phyloP scores from a whole-genome alignment of 2,113 vertebrate genomes.

The Notechis scutatus region DNA sequence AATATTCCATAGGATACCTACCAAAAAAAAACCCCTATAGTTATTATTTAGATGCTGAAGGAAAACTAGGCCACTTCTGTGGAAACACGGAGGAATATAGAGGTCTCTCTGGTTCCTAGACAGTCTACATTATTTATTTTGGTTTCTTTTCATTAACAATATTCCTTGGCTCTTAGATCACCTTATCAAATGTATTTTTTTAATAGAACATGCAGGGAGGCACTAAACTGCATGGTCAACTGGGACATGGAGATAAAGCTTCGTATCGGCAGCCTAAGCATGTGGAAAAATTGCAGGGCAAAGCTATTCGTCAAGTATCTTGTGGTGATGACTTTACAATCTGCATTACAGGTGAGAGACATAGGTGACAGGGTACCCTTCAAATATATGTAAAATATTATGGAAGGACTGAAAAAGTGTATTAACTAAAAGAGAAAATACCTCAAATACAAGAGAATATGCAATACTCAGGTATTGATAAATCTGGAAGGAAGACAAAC shows the following conservation, averaged over 20 bases:
- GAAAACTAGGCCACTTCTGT: not conserved
- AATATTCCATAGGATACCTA: not conserved
- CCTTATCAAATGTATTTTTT: constrained; percentile 44
- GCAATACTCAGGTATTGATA: constrained; percentile 20
- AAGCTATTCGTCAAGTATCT: constrained; percentile 89
- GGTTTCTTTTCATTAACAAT: constrained; percentile 1
- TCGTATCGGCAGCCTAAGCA: constrained; percentile 93
- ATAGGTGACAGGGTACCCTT: not conserved
- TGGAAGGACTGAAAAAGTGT: fast-evolving
- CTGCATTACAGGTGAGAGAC: constrained; percentile 85
- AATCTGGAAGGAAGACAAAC: not conserved
- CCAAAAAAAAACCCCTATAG: not conserved
- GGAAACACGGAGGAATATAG: not conserved
- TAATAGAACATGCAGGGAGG: constrained; percentile 93
- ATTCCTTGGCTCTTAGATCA: not conserved
- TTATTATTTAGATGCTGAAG: not conserved
- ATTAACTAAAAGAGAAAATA: constrained; percentile 9
- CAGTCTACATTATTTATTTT: constrained; percentile 5
- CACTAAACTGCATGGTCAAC: constrained; percentile 92
- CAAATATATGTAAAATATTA: not conserved
- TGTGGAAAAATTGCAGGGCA: constrained; percentile 92
- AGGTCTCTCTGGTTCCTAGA: not conserved
- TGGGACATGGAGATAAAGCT: constrained; percentile 94
- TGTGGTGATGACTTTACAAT: constrained; percentile 95
- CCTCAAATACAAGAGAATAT: not conserved